A percentile compares a stretch with the other conserved stretches of the same genome.
These are phyloP conservation scores for Choloepus hoffmanni DNA, from an alignment of 2,113 vertebrate genomes.

Conservation along the genomic window DNA sequence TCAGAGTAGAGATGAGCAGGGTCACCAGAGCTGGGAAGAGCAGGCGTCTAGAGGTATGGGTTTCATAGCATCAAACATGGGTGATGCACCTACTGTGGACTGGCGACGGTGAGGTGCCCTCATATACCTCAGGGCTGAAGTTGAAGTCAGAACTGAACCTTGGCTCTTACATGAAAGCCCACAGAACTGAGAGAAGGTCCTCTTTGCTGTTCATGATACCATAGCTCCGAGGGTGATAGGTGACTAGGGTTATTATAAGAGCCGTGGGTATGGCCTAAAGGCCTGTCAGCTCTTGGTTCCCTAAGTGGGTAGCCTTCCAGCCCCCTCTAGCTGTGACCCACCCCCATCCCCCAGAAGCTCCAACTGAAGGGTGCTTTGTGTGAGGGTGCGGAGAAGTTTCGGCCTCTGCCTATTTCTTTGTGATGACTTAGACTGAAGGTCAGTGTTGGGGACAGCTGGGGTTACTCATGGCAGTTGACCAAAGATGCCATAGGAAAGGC, in stretches of 20 bases:
- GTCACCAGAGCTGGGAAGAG: conserved; percentile 97
- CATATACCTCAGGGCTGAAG: not conserved
- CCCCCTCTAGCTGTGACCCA: not conserved
- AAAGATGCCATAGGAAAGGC: not conserved
- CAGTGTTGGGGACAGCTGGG: not conserved
- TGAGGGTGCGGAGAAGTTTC: not conserved
- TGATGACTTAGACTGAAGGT: conserved; percentile 29
- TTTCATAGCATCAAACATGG: conserved; percentile 36
- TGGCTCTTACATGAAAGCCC: not conserved
- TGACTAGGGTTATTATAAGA: not conserved
- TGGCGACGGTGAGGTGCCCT: not conserved
- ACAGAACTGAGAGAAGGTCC: not conserved
- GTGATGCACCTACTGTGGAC: not conserved
- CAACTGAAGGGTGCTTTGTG: not conserved
- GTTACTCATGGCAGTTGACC: not conserved
- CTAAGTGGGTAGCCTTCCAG: not conserved
- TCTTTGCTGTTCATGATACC: not conserved
- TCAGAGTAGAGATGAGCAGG: conserved; percentile 94
- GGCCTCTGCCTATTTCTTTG: not conserved
- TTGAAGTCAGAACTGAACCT: not conserved
- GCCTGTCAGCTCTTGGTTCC: not conserved
- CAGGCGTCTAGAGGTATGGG: conserved; percentile 89
- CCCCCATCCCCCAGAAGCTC: not conserved
- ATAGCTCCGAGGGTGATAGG: not conserved
- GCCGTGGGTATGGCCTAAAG: not conserved